These are phyloP conservation scores for Cephus rjabovi DNA, from an alignment of 2,888 invertebrate genomes.

Conservation along the genomic window DNA sequence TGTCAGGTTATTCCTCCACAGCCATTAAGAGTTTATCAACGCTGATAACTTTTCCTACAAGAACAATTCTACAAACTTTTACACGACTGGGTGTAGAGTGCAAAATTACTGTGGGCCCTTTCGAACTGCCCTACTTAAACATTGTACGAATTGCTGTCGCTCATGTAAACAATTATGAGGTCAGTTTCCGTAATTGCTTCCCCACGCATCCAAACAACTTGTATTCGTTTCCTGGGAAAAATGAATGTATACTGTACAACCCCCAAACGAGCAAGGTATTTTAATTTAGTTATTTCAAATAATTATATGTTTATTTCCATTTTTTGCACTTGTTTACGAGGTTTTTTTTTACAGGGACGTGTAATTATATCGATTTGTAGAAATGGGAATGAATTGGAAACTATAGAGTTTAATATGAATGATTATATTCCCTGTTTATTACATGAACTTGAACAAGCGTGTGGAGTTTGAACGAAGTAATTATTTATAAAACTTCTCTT, in stretches of 20 bases:
- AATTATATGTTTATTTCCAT: not conserved
- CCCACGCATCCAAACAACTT: constrained; percentile 45
- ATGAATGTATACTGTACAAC: constrained; percentile 50
- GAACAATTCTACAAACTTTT: constrained; percentile 39
- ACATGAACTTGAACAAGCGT: not conserved
- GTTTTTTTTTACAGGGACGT: constrained; percentile 40
- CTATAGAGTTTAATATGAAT: constrained; percentile 40
- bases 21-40: constrained; percentile 35
- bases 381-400: constrained; percentile 40
- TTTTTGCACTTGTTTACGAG: not conserved
- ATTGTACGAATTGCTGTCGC: constrained; percentile 37
- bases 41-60: constrained; percentile 36
- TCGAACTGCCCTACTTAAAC: constrained; percentile 49
- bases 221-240: constrained; percentile 35
- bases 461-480: not conserved
- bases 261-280: constrained; percentile 43
- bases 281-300: not conserved
- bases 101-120: constrained; percentile 37
- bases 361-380: constrained; percentile 45
- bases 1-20: constrained; percentile 32
- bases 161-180: constrained; percentile 34
- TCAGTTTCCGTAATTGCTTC: constrained; percentile 47
- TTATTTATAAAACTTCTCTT: not conserved
- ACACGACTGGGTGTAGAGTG: constrained; percentile 37
- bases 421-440: constrained; percentile 45